Evolutionary conservation across 2,113 vertebrate genomes (phyloP), one percentile per base, ranked within the genome.

Genomic region (Rhinoderma darwinii): DNA sequence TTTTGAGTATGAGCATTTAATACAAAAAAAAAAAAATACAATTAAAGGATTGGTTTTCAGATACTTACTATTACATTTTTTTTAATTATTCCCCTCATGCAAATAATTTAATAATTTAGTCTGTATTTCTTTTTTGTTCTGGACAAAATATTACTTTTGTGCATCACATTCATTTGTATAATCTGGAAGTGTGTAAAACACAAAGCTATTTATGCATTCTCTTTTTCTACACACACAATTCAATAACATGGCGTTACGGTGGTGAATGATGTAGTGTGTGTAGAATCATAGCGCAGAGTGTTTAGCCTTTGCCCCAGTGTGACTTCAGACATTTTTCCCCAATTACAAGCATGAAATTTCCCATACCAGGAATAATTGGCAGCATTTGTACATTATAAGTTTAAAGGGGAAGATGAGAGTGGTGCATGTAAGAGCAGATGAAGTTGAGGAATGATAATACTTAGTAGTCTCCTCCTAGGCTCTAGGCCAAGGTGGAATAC

Each of bases 241-340:
- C 39, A 25, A 30, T 47, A 50, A 32, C 9, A 35, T 86, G 75
- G 11, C 39, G 47, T 47, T 25, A 1, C 43, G 50, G 37, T 32
- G 12, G 22, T 70, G 56, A 44, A 50, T 30, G 50, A 27, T 61
- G 59, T 35, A 43, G 35, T 32, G 35, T 86, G 59, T 86, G 75
- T 25, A 41, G 18, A 47, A 79, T 43, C 30, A 66, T 9, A 86
- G 66, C 15, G 14, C 73, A 51, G 5, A 47, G 50, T 30, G 25
- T 66, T 54, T 80, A 75, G n/a, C 84, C 84, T 80, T 86, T 78
- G 76, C 59, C 84, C 84, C 25, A 70, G 43, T 51, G 84, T 70
- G 75, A 86, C 54, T 50, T 54, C 14, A 86, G 37, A 79, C 75
- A 41, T 86, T 86, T 68, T 68, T 72, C 35, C 35, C 68, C 74